Evolutionary conservation across 2,797 vertebrate genomes (phyloP).

Genomic region (Clamator glandarius): DNA sequence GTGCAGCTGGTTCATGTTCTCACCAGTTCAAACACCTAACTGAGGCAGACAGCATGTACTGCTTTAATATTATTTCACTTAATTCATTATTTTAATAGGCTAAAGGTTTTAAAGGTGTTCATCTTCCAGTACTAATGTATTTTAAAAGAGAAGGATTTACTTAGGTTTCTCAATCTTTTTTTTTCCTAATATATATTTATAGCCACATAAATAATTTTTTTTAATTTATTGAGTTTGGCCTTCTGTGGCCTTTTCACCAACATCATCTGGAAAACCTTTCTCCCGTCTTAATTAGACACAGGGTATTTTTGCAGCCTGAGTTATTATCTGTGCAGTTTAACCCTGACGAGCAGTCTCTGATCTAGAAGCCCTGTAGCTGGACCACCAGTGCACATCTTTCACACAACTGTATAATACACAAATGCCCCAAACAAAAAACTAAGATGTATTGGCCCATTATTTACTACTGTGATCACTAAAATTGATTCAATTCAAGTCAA

Average conservation of each 20-base stretch:
- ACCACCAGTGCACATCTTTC: background rate
- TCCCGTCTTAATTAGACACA: constrained; percentile 30
- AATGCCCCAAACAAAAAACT: background rate
- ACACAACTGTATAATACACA: background rate
- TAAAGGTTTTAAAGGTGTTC: background rate
- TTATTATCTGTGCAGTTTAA: background rate
- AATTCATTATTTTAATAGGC: background rate
- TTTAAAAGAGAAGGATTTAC: background rate
- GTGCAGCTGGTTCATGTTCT: background rate
- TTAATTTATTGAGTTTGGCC: background rate
- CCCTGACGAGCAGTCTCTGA: background rate
- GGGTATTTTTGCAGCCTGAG: background rate
- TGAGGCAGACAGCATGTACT: background rate
- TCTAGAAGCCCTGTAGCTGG: background rate
- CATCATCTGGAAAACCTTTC: constrained; percentile 38
- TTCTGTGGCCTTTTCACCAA: constrained; percentile 26
- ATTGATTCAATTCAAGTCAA: background rate
- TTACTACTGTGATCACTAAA: background rate
- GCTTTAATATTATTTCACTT: background rate
- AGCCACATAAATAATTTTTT: background rate
- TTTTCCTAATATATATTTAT: background rate
- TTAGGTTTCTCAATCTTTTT: background rate
- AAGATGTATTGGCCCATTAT: background rate
- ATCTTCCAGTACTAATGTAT: background rate
- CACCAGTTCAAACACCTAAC: background rate